These are phyloP conservation scores for Ctenomys sociabilis DNA, from an alignment of 2,113 vertebrate genomes.

Conservation along the genomic window DNA sequence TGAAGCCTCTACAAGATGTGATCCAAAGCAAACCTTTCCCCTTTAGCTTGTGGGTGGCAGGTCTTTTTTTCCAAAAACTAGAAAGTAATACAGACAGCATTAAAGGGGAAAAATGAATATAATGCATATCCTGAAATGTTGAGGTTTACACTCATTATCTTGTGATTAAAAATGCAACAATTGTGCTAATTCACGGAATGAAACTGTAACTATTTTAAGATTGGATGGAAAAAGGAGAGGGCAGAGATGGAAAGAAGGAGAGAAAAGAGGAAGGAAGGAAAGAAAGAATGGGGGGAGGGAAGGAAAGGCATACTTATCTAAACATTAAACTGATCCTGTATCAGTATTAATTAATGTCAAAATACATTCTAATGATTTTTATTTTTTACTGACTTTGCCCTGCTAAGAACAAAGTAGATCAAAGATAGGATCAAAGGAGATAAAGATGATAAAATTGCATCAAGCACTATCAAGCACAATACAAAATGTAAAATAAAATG, in stretches of 20 bases:
- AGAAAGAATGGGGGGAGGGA: neutral
- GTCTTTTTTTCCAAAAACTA: neutral
- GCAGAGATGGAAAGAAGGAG: neutral
- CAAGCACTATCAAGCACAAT: neutral
- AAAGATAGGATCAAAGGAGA: neutral
- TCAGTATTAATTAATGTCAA: neutral
- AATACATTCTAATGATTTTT: slow-evolving; percentile 23
- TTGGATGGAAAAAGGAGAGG: neutral
- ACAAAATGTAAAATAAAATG: neutral
- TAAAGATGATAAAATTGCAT: neutral
- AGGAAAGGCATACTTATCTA: neutral
- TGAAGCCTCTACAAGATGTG: neutral
- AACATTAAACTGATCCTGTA: neutral
- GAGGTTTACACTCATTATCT: neutral
- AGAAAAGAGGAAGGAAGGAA: accelerated
- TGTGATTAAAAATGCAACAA: neutral
- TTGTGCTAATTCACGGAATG: neutral
- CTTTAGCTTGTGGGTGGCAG: neutral
- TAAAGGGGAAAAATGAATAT: neutral
- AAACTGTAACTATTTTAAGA: neutral
- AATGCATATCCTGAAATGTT: neutral
- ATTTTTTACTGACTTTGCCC: slow-evolving; percentile 25
- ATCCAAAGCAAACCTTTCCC: neutral
- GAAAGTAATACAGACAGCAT: neutral
- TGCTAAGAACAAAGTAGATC: neutral